Evolutionary conservation across 2,797 vertebrate genomes (phyloP), one percentile per base, ranked within the genome.

Genomic region (Philypnodon macrostomus): DNA sequence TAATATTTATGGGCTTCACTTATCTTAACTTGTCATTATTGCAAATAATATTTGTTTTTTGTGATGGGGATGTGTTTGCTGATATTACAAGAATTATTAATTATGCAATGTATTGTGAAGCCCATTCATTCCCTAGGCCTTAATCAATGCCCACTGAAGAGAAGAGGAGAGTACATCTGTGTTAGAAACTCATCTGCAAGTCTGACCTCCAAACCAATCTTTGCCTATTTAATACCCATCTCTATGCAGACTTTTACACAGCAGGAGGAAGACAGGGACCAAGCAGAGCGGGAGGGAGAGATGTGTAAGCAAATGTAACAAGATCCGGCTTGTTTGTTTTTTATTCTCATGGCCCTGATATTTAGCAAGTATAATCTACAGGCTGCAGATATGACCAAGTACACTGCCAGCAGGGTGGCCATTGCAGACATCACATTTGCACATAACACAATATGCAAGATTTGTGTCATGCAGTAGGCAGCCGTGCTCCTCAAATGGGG

Each of bases 311-410:
- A 72, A 75, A 71, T 76, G 77, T 56, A 86, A 84, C 75, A 71
- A 68, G 72, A 80, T 64, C 68, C 46, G 34, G 27, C 58, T 65
- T 74, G 78, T 85, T 85, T 86, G 80, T 84, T 86, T 88, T n/a
- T 86, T 62, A 75, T 88, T 87, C 80, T 71, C 87, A 87, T 79
- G 80, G 77, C 79, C 85, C 81, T 76, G 66, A 79, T 73, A 84
- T 79, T 84, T 82, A 85, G 80, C 79, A 73, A 73, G 77, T 80
- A 62, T 74, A 77, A 82, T 82, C 75, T 66, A 66, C 56, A n/a
- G 24, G 70, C 70, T 65, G 54, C 82, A 78, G 80, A 83, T 77
- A 62, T 66, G 72, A 76, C 67, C 63, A 60, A 61, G 70, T 75
- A 56, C 41, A 63, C 73, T 38, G 64, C 50, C 81, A 63, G 44